Base-by-base conservation (phyloP, 2,113 vertebrate genomes). In the Menura novaehollandiae region DNA sequence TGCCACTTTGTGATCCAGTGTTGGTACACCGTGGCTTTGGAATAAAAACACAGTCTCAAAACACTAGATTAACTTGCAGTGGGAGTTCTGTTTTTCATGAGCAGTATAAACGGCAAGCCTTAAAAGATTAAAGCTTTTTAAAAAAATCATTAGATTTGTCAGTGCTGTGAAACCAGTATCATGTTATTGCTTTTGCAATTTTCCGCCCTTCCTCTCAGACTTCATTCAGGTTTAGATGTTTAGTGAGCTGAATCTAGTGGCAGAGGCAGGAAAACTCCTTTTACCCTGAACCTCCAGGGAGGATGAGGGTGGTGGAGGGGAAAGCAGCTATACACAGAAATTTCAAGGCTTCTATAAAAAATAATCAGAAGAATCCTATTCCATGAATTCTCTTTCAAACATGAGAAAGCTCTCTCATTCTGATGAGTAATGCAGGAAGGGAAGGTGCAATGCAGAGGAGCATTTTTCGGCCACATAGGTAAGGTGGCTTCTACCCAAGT, bases 261-360 rank as follows among this genome's bases (percentile, higher is more conserved):
- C 6, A 78, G 27, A 90, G 12, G 14, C 14, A 85, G 24, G 11
- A 18, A 63, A 49, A 85, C 30, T 74, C 16, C 16, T 13, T 72
- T 72, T 76, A 19, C 15, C 20, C 17, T 60, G 28, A 55, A 46
- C 7, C 9, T 33, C 10, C 0, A 0, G 7, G 23, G 8, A 27
- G 26, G 24, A 26, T 26, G 15, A 17, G 12, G 18, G 12, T 12
- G 27, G 8, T 46, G 46, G 46, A 19, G 16, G 13, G 6, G 3
- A n/a, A 53, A 52, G 60, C 13, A 46, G 28, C 3, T 41, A 11
- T 63, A 39, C 1, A 11, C 37, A 39, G 11, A 74, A 44, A 59
- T 35, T 47, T 73, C 33, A 75, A 55, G 9, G 9, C 15, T 74
- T 67, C 37, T 44, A 4, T 10, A 26, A 68, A 44, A 66, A 58